These are phyloP conservation scores for Parapsyche elsis DNA, from an alignment of 1,140 invertebrate species.

Conservation along the genomic window DNA sequence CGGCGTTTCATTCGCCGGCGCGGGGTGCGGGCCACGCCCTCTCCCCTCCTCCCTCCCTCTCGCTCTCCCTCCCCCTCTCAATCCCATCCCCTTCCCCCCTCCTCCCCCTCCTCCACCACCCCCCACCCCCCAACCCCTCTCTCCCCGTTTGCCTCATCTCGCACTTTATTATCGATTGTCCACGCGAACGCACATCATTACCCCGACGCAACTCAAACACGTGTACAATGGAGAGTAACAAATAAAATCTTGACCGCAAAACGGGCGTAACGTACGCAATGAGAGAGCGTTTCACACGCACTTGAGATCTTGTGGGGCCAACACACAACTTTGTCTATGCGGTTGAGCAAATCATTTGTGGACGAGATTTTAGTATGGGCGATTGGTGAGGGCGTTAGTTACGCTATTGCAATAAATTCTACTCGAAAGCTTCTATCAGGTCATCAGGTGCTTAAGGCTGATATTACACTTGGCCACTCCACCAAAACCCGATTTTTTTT, in stretches of 20 bases:
- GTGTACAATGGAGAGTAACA: background rate
- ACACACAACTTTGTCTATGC: no score
- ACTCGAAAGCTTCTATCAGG: no score
- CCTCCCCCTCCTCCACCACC: background rate
- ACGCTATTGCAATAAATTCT: no score
- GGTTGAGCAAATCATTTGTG: no score
- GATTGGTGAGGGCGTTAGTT: no score
- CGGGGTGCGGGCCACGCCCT: slow-evolving; percentile 14
- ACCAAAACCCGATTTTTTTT: no score
- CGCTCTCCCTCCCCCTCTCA: background rate
- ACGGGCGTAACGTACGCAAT: background rate
- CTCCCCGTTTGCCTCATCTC: slow-evolving; percentile 19
- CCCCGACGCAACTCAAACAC: background rate
- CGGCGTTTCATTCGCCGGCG: slow-evolving; percentile 43
- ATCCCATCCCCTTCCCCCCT: background rate
- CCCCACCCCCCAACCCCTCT: background rate
- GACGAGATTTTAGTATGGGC: no score
- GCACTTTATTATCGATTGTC: slow-evolving; percentile 44
- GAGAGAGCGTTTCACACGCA: background rate
- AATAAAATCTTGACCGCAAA: background rate
- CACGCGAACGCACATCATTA: slow-evolving; percentile 14
- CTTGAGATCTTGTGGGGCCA: no score
- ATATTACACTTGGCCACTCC: no score
- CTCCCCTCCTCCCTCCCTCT: background rate
- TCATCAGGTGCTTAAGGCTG: no score